Base-by-base conservation (phyloP, 2,888 invertebrate species). In the Sarcophaga rosellei region DNA sequence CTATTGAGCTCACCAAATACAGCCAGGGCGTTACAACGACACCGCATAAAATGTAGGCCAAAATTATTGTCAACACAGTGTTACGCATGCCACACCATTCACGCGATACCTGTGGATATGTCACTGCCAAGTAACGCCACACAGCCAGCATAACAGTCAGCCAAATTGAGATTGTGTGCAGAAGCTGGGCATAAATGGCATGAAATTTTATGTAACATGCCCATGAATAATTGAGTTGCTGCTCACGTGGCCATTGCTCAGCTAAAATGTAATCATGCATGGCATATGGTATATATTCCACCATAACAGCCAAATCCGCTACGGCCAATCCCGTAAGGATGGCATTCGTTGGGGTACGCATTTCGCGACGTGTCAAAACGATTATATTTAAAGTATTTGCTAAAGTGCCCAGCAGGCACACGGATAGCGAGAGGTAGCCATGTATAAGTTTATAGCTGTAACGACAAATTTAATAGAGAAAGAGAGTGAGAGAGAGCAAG, bases 131-230 rank as follows among this genome's bases (percentile, higher is more conserved):
- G 92, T 97, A 98, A 5, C 99, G 95, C 97, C 98, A 99, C 17
- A 98, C 96, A 0, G 98, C 99, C 85, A 99, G 93, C 1, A 97
- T 97, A 2, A 99, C 97, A 0, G 98, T 99, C 88, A 99, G 93
- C 95, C 97, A 98, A 89, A 98, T 98, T 1, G 98, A 97, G 86
- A 98, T 97, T 2, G 98, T 98, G 93, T 97, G 97, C 90, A 96
- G 96, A 23, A 96, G 96, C 93, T 98, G 98, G 25, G 97, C 96
- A 92, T 98, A 98, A 91, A 97, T 96, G 57, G 97, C 97, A 93
- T 98, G 98, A 90, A 98, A 97, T 88, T 97, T 95, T n/a, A 97
- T 96, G 92, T 97, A 97, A 45, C 96, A 94, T 0, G 97, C 95
- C 96, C 97, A 97, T 6, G 95, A 94, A 92, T 97, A 97, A 62